Percentiles rank a stretch among this genome's conserved stretches.
Evolutionary conservation across 2,888 invertebrate species (phyloP).

Genomic region (Timandra comae): DNA sequence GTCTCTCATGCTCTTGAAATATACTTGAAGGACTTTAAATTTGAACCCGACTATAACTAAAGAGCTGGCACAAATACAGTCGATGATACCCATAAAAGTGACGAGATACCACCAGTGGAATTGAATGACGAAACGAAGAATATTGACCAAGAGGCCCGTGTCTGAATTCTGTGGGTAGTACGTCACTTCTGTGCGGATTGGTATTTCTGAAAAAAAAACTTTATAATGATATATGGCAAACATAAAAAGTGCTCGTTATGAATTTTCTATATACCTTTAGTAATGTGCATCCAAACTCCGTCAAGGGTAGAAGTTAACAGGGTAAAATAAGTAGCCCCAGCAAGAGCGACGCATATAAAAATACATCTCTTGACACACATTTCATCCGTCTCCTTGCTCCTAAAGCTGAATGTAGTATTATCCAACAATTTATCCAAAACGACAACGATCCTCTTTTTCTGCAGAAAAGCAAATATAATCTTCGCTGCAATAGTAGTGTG

Average conservation of each 20-base stretch:
- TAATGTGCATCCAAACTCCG: slow-evolving; percentile 27
- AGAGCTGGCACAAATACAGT: slow-evolving; percentile 36
- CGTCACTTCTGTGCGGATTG: slow-evolving; percentile 41
- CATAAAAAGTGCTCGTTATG: too few species aligned
- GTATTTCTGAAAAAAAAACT: slow-evolving; percentile 34
- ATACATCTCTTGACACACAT: slow-evolving; percentile 31
- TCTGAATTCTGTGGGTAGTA: slow-evolving; percentile 31
- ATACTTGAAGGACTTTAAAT: slow-evolving; percentile 37
- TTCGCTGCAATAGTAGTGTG: slow-evolving; percentile 36
- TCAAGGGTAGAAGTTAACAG: slow-evolving; percentile 27
- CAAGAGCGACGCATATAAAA: slow-evolving; percentile 21
- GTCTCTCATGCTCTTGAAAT: slow-evolving; percentile 31
- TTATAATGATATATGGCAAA: too few species aligned
- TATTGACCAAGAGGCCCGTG: slow-evolving; percentile 29
- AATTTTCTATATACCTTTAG: too few species aligned
- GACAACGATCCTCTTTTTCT: slow-evolving; percentile 28
- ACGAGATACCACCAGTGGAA: slow-evolving; percentile 47
- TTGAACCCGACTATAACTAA: slow-evolving; percentile 37
- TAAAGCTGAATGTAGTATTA: slow-evolving; percentile 23
- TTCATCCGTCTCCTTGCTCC: slow-evolving; percentile 27
- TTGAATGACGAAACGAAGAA: slow-evolving; percentile 35
- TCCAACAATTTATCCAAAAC: slow-evolving; percentile 40
- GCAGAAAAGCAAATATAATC: slow-evolving; percentile 30
- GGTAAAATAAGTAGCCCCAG: slow-evolving; percentile 21
- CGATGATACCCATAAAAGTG: slow-evolving; percentile 36